Conservation (phyloP, 1,140 invertebrate genomes). For the Calycopis cecrops region DNA sequence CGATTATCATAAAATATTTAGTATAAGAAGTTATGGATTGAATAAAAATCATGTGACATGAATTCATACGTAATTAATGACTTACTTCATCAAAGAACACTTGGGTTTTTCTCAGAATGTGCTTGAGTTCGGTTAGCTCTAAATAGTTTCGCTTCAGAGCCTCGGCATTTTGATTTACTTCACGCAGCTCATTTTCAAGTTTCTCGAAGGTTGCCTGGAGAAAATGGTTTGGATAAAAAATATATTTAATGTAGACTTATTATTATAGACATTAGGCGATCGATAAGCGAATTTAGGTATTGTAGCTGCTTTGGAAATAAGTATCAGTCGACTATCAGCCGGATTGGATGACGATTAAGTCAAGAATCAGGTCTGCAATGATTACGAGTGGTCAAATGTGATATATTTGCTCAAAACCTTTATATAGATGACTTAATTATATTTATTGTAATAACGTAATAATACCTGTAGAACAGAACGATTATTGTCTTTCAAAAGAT, state of each 20-base stretch:
- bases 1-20: slow-evolving; percentile 25
- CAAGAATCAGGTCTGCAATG: too few relatives aligned
- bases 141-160: slow-evolving; percentile 96
- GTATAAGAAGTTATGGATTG: slow-evolving; percentile 22
- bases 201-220: slow-evolving; percentile 95
- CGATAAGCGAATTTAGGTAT: too few relatives aligned
- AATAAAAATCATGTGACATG: slow-evolving; percentile 33
- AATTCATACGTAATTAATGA: slow-evolving; percentile 22
- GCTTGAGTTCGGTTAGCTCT: slow-evolving; percentile 96
- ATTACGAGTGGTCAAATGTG: too few relatives aligned
- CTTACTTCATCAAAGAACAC: slow-evolving; percentile 98
- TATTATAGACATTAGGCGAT: too few relatives aligned
- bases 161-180: slow-evolving; percentile 98
- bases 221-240: too few relatives aligned
- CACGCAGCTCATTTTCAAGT: slow-evolving; percentile 94
- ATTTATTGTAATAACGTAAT: too few relatives aligned
- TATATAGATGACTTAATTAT: too few relatives aligned
- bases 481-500: background rate
- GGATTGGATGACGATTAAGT: too few relatives aligned
- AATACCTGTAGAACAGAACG: background rate
- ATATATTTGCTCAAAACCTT: too few relatives aligned
- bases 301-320: too few relatives aligned
- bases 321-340: too few relatives aligned
- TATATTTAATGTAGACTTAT: too few relatives aligned
- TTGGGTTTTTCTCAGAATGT: slow-evolving; percentile 97